phyloP scores from a whole-genome alignment of 2,797 vertebrate genomes.

The Prionace glauca region DNA sequence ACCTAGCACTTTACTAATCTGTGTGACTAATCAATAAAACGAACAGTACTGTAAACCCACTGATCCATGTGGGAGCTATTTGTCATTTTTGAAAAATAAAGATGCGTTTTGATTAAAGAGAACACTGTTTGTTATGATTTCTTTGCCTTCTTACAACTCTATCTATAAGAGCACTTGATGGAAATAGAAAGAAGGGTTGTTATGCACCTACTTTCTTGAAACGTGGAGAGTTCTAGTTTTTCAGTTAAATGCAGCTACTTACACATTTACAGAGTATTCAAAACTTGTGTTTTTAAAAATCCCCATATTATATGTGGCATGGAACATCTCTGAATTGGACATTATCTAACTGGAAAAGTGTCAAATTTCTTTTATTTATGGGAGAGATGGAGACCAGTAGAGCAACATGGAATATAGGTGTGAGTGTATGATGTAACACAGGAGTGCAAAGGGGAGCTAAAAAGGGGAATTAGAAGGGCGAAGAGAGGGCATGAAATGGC shows the following conservation, averaged over 20 bases:
- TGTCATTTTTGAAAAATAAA: not conserved
- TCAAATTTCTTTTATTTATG: not conserved
- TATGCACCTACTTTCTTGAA: not conserved
- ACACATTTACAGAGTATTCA: not conserved
- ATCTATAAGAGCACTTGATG: not conserved
- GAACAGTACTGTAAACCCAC: not conserved
- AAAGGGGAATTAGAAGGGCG: too few species aligned
- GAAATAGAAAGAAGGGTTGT: not conserved
- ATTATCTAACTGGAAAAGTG: conserved; percentile 1
- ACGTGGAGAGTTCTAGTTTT: not conserved
- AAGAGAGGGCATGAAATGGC: too few species aligned
- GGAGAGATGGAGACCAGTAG: not conserved
- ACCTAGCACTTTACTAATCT: not conserved
- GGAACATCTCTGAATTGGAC: not conserved
- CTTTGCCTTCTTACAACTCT: not conserved
- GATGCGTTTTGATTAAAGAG: not conserved
- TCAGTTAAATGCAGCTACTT: not conserved
- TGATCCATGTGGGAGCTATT: not conserved
- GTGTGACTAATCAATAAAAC: not conserved
- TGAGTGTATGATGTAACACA: not conserved
- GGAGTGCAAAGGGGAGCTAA: too few species aligned
- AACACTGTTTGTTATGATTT: not conserved
- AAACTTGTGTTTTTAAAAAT: not conserved
- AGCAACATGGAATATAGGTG: not conserved
- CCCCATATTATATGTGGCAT: not conserved